Evolutionary conservation across 2,888 invertebrate genomes (phyloP), one percentile per base, ranked within the genome.

Genomic region (Sinohyriopsis cumingii): DNA sequence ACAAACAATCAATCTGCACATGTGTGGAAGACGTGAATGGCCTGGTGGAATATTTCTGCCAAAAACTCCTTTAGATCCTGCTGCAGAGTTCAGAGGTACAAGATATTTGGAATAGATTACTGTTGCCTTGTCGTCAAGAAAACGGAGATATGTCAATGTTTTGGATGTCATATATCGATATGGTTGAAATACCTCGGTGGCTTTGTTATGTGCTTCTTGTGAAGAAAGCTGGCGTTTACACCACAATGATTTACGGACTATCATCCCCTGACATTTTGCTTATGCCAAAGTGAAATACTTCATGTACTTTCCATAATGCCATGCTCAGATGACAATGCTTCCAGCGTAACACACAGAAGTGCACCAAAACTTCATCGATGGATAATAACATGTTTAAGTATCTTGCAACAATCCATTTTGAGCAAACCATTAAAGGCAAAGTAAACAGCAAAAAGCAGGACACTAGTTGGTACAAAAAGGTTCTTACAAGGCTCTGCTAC

Each of bases 81-180:
- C 33, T 56, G 56, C n/a, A 65, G 15, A 56, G 25, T n/a, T 19
- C n/a, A 20, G 25, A 33, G 20, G 19, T 28, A 55, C 24, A 53
- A 60, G 63, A 15, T 24, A 55, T 33, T 69, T 71, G n/a, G 56
- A 67, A 12, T 18, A 28, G 28, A 28, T 5, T 28, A 5, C 5
- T 28, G 28, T 5, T 66, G n/a, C 67, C 70, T 18, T 59, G 59
- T 60, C 25, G 54, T 56, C 15, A 25, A 9, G 25, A 64, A n/a
- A 65, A 72, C 28, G 73, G 73, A 45, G 54, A 55, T 3, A 66
- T 79, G 9, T 65, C 75, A n/a, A 45, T 63, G 5, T 79, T 73
- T 63, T 81, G 80, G 79, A 73, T 75, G 67, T 72, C 77, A 5
- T 81, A 77, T 57, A 54, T 81, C 12, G 79, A 85, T 59, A 80